phyloP scores from a whole-genome alignment of 2,113 vertebrate species.

The Procapra przewalskii region DNA sequence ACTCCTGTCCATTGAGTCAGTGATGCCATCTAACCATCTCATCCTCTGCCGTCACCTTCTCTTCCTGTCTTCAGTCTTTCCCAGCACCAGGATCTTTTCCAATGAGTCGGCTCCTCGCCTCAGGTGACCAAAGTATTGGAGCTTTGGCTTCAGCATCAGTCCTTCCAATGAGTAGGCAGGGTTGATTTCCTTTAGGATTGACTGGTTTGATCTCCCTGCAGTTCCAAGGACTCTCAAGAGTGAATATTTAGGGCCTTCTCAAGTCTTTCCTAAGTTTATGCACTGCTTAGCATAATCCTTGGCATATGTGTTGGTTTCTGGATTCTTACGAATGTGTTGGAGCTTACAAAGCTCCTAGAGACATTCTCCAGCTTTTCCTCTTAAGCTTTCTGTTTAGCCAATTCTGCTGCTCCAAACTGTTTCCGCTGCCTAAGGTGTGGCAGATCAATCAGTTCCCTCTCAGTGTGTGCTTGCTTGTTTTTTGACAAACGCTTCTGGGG shows the following conservation, averaged over 20 bases:
- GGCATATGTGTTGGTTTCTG: background rate
- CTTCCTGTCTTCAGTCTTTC: background rate
- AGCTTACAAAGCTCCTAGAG: background rate
- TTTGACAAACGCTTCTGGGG: background rate
- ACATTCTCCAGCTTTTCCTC: background rate
- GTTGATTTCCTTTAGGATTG: background rate
- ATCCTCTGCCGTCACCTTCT: background rate
- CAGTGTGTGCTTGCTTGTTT: background rate
- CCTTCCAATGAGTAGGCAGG: background rate
- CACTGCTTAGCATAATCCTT: background rate
- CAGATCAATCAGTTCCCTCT: background rate
- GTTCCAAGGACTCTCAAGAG: background rate
- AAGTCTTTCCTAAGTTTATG: background rate
- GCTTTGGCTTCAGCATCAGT: background rate
- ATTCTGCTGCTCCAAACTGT: background rate
- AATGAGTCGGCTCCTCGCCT: background rate
- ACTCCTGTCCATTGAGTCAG: rapidly evolving
- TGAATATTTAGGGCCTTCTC: background rate
- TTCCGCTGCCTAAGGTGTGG: background rate
- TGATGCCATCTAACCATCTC: background rate
- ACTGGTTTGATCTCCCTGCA: background rate
- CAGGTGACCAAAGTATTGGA: background rate
- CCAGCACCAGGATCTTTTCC: background rate
- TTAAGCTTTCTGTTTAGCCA: background rate
- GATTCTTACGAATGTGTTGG: background rate